These are phyloP conservation scores for Steinernema carpocapsae DNA, from an alignment of 2,888 invertebrate species.

Conservation along the genomic window DNA sequence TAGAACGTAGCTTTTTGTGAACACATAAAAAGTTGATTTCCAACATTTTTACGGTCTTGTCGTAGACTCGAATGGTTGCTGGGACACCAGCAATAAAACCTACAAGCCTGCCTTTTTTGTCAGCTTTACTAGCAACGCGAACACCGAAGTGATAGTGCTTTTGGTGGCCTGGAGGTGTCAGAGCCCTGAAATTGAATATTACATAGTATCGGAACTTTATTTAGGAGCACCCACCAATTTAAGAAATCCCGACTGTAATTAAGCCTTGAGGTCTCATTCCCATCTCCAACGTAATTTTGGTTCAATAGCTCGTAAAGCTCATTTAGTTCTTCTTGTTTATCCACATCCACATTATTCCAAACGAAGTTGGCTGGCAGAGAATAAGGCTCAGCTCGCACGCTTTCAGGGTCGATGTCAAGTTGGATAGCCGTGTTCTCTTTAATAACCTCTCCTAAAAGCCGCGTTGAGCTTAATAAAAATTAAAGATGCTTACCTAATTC, in stretches of 20 bases:
- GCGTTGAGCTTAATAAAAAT: no score
- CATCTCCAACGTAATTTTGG: conserved; percentile 99
- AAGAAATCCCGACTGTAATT: conserved; percentile 96
- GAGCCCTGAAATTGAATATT: conserved; percentile 77
- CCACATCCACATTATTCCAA: conserved; percentile 90
- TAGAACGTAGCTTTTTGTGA: conserved; percentile 94
- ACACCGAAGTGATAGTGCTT: conserved; percentile 97
- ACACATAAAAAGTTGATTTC: conserved; percentile 99
- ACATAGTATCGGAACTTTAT: neutral
- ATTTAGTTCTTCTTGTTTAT: conserved; percentile 63
- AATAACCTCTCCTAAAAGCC: conserved; percentile 81
- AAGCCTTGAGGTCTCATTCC: conserved; percentile 99
- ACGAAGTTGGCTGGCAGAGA: conserved; percentile 78
- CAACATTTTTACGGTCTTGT: conserved; percentile 83
- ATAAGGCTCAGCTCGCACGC: conserved; percentile 88
- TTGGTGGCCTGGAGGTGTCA: conserved; percentile 96
- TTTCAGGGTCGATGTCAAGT: conserved; percentile 80
- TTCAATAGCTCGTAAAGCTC: conserved; percentile 93
- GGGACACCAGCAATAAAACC: conserved; percentile 99
- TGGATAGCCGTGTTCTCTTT: conserved; percentile 87
- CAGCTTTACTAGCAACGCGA: conserved; percentile 83
- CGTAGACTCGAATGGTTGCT: conserved; percentile 84
- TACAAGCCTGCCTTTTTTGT: conserved; percentile 78
- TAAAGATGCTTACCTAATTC: conserved; percentile 80
- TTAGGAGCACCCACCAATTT: conserved; percentile 77